Conservation (phyloP, 1,140 invertebrate genomes). For the Cardiocondyla obscurior region DNA sequence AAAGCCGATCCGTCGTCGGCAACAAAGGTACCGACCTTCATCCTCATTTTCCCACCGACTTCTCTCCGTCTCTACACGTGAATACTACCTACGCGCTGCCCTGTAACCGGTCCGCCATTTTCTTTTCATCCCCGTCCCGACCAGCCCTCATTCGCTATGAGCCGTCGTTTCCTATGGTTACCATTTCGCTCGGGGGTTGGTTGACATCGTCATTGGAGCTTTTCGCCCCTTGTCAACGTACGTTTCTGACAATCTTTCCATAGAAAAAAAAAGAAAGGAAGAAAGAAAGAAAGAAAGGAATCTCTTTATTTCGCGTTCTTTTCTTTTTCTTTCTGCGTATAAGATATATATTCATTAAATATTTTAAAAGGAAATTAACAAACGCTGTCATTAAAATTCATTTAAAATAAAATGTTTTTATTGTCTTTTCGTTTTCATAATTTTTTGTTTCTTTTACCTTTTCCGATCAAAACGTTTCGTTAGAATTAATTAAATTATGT, state of each 20-base stretch:
- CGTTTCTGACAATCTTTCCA: constrained; percentile 19
- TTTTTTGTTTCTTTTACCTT: background rate
- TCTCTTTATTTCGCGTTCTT: background rate
- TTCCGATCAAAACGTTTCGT: background rate
- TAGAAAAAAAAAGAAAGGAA: background rate
- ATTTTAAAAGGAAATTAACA: background rate
- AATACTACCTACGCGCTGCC: constrained; percentile 59
- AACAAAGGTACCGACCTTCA: constrained; percentile 67
- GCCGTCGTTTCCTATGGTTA: constrained; percentile 74
- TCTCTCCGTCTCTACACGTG: constrained; percentile 51
- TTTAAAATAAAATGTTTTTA: background rate
- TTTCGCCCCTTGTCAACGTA: constrained; percentile 58
- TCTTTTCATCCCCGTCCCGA: constrained; percentile 71
- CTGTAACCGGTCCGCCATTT: constrained; percentile 74
- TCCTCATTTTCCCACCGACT: constrained; percentile 67
- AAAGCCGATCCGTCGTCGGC: constrained; percentile 60
- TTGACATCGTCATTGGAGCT: constrained; percentile 73
- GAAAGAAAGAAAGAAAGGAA: background rate
- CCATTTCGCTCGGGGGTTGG: constrained; percentile 68
- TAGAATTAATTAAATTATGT: background rate
- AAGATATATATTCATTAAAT: background rate
- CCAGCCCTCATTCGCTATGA: constrained; percentile 67
- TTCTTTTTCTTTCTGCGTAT: background rate
- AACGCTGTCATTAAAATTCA: background rate
- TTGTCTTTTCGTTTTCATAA: background rate